Evolutionary conservation across 2,888 invertebrate species (phyloP).

Genomic region (Lycocerus yunnanus): DNA sequence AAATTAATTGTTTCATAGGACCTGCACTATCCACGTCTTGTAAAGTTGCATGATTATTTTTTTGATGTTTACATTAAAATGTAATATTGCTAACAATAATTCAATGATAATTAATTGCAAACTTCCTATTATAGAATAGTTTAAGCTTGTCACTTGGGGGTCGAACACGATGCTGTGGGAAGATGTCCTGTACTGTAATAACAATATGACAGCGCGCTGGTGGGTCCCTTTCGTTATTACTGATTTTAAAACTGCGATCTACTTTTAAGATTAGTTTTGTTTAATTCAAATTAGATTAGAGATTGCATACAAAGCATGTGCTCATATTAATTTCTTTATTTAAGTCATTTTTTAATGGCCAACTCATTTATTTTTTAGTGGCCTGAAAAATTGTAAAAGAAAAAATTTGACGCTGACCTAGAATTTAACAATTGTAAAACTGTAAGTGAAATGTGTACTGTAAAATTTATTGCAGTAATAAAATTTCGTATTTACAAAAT

Average conservation of each 20-base stretch:
- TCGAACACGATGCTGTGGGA: conserved; percentile 37
- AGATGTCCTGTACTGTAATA: conserved; percentile 37
- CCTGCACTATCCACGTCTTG: not conserved
- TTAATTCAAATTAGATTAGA: conserved; percentile 14
- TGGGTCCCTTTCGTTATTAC: conserved; percentile 34
- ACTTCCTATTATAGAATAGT: conserved; percentile 24
- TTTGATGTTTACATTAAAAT: not conserved
- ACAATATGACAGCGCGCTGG: conserved; percentile 41
- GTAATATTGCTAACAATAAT: not conserved
- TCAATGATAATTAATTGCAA: conserved; percentile 23
- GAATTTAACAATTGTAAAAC: conserved; percentile 20
- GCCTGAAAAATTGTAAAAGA: not conserved
- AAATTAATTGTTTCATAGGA: not conserved
- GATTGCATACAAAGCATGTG: conserved; percentile 4
- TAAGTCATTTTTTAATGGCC: not conserved
- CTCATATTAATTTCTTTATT: not conserved
- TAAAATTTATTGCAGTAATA: conserved; percentile 30
- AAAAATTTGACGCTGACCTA: conserved; percentile 19
- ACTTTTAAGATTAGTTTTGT: conserved; percentile 25
- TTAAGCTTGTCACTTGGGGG: conserved; percentile 33
- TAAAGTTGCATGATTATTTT: not conserved
- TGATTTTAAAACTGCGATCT: conserved; percentile 30
- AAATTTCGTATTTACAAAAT: conserved; percentile 19
- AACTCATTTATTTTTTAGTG: not conserved
- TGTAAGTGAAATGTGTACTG: conserved; percentile 17